A percentile compares a stretch with the other conserved stretches of the same genome.
Evolutionary conservation across 2,888 invertebrate genomes (phyloP).

Genomic region (Limenitis camilla): DNA sequence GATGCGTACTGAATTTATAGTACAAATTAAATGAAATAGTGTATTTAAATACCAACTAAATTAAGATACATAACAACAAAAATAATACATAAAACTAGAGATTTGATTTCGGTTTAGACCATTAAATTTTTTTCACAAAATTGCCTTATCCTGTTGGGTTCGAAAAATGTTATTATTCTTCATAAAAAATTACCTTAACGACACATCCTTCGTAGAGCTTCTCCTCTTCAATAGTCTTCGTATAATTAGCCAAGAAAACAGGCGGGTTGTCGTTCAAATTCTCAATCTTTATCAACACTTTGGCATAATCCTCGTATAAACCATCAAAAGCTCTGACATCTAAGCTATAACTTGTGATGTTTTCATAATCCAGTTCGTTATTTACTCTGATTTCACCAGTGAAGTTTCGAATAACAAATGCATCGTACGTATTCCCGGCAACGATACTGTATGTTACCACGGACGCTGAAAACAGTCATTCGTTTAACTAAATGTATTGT

Average conservation of each 20-base stretch:
- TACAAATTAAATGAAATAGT: too few species aligned
- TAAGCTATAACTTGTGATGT: conserved; percentile 87
- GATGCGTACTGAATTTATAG: too few species aligned
- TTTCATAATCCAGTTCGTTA: conserved; percentile 86
- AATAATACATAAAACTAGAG: too few species aligned
- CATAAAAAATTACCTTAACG: conserved; percentile 67
- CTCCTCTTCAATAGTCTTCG: conserved; percentile 85
- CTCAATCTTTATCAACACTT: conserved; percentile 87
- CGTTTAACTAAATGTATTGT: conserved; percentile 3
- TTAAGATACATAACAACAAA: neutral
- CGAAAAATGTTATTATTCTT: neutral
- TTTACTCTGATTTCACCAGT: conserved; percentile 91
- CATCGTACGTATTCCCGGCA: conserved; percentile 88
- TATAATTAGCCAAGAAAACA: conserved; percentile 82
- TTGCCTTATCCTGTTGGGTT: too few species aligned
- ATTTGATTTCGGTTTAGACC: too few species aligned
- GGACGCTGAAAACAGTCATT: conserved; percentile 72
- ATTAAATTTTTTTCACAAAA: too few species aligned
- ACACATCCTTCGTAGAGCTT: conserved; percentile 80
- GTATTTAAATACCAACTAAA: neutral
- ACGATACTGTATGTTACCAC: conserved; percentile 90
- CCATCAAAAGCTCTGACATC: conserved; percentile 90
- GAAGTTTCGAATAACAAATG: conserved; percentile 87
- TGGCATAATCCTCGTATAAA: conserved; percentile 85
- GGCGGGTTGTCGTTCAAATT: conserved; percentile 97